Evolutionary conservation across 2,113 vertebrate genomes (phyloP).

Genomic region (Stictonetta naevosa): DNA sequence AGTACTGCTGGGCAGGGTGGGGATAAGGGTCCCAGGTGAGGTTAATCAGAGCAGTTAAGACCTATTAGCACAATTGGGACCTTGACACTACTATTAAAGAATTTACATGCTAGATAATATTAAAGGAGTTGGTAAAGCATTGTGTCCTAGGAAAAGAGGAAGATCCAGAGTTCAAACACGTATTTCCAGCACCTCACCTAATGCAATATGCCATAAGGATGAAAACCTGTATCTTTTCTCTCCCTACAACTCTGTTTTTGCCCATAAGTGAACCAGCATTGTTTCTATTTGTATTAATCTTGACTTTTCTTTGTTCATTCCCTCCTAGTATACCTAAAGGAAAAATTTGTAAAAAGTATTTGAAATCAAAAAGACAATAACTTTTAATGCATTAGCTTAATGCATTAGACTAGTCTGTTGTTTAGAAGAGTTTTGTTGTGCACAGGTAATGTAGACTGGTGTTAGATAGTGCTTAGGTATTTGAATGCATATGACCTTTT

Average conservation of each 20-base stretch:
- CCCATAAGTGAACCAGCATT: background rate
- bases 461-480: too few relatives aligned
- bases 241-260: background rate
- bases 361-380: fast-evolving
- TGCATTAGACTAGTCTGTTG: too few relatives aligned
- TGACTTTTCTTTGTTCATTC: background rate
- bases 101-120: background rate
- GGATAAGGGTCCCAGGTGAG: background rate
- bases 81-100: background rate
- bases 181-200: background rate
- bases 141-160: background rate
- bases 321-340: background rate
- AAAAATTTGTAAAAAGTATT: background rate
- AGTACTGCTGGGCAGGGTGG: background rate
- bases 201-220: background rate
- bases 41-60: background rate
- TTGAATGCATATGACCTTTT: background rate
- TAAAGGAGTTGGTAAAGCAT: background rate
- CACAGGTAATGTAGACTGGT: background rate
- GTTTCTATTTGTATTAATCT: background rate
- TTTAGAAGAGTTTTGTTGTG: too few relatives aligned
- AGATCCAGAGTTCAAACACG: fast-evolving
- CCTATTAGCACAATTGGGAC: background rate
- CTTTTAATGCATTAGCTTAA: background rate
- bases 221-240: background rate